Conservation (phyloP, 2,888 invertebrate genomes). For the Spisula subtruncata region DNA sequence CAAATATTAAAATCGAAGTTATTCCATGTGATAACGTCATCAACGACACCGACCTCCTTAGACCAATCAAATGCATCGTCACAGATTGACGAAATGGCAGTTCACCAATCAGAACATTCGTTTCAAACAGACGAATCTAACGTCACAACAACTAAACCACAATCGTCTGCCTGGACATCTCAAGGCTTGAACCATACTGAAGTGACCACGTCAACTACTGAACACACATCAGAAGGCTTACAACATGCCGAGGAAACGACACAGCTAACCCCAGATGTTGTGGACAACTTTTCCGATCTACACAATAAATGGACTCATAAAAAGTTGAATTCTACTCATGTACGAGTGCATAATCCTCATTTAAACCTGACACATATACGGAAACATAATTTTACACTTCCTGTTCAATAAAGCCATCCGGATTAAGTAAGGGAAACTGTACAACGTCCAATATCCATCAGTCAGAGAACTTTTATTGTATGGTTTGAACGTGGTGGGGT, state of each 20-base stretch:
- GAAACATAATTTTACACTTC: not conserved
- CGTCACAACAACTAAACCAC: not conserved
- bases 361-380: not conserved
- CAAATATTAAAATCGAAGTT: not conserved
- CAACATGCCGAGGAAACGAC: not conserved
- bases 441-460: too few species aligned
- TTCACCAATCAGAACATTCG: not conserved
- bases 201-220: not conserved
- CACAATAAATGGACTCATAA: not conserved
- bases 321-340: not conserved
- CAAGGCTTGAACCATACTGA: not conserved
- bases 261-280: not conserved
- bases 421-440: too few species aligned
- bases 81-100: not conserved
- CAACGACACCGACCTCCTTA: not conserved
- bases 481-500: too few species aligned
- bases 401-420: not conserved
- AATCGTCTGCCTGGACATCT: not conserved
- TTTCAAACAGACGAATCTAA: not conserved
- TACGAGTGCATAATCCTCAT: not conserved
- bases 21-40: not conserved
- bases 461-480: too few species aligned
- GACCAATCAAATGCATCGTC: not conserved
- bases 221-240: not conserved
- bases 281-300: not conserved